phyloP scores from a whole-genome alignment of 1,140 invertebrate species.

The Drosophila oshimai region DNA sequence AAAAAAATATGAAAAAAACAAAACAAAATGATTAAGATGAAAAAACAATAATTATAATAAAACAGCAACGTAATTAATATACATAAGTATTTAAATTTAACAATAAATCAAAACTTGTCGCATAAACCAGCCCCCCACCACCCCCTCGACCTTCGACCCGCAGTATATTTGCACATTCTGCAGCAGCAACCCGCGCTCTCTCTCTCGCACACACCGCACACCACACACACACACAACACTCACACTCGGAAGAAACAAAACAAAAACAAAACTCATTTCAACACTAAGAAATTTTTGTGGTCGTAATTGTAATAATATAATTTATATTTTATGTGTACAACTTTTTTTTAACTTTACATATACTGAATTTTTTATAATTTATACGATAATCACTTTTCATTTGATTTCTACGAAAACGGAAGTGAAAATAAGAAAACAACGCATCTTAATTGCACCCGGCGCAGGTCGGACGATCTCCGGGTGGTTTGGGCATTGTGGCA shows the following conservation, averaged over 20 bases:
- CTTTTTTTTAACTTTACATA: conserved; percentile 75
- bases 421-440: conserved; percentile 6
- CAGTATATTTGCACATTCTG: no score
- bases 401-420: conserved; percentile 47
- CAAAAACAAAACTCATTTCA: conserved; percentile 65
- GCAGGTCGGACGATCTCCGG: not conserved
- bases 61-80: conserved; percentile 72
- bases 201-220: conserved; percentile 15
- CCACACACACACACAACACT: conserved; percentile 14
- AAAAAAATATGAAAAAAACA: conserved; percentile 8
- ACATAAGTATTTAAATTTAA: conserved; percentile 80
- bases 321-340: conserved; percentile 80
- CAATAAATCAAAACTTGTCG: conserved; percentile 80
- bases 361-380: conserved; percentile 81
- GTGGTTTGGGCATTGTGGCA: not conserved
- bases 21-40: conserved; percentile 43
- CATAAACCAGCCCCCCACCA: conserved; percentile 47
- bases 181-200: conserved; percentile 14
- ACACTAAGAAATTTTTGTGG: conserved; percentile 74
- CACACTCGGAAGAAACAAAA: conserved; percentile 31
- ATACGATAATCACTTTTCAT: conserved; percentile 76
- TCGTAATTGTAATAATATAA: conserved; percentile 81
- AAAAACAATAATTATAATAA: conserved; percentile 79
- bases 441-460: conserved; percentile 49
- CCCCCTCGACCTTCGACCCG: conserved; percentile 28